Evolutionary conservation across 2,113 vertebrate genomes (phyloP), one percentile per base, ranked within the genome.

Genomic region (Gopherus evgoodei): DNA sequence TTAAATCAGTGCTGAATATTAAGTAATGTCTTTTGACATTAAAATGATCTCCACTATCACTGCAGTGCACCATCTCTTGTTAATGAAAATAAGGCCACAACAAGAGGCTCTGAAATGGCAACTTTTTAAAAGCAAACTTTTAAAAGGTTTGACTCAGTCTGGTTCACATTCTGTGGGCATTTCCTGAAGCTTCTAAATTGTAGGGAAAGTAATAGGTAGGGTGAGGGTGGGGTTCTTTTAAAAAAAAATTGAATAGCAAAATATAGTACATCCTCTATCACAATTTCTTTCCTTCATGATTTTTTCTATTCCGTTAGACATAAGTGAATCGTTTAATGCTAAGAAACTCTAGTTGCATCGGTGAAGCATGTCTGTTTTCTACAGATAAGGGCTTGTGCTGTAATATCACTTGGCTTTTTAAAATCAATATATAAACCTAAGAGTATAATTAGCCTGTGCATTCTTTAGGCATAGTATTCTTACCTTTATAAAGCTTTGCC

Each of bases 31-130:
- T 57, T 52, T 52, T 29, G 42, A 78, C 47, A 53, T 31, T 88
- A 50, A 83, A 59, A 53, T 0, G 0, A 42, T 50, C 54, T 35
- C 29, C n/a, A 2, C 31, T 62, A 22, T 38, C 4, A 13, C 1
- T 24, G 72, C 11, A 76, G 13, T 44, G 11, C 21, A 13, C n/a
- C 5, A 3, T 42, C 42, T 25, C 62, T 69, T 69, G n/a, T n/a
- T 69, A n/a, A 69, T n/a, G 62, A 69, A 69, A 69, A 17, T 69
- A 69, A n/a, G 35, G 8, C 17, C 62, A 69, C 7, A 21, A 69
- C 8, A n/a, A 69, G 31, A 31, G 29, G 19, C 16, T 10, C 62
- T 69, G 62, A 69, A 69, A 69, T 21, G 7, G 42, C 11, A 44
- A 76, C 24, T 25, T 76, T 76, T 72, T 76, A 13, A 13, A 44